Conservation (phyloP, 2,113 vertebrate genomes). For the Tetraodon nigroviridis region DNA sequence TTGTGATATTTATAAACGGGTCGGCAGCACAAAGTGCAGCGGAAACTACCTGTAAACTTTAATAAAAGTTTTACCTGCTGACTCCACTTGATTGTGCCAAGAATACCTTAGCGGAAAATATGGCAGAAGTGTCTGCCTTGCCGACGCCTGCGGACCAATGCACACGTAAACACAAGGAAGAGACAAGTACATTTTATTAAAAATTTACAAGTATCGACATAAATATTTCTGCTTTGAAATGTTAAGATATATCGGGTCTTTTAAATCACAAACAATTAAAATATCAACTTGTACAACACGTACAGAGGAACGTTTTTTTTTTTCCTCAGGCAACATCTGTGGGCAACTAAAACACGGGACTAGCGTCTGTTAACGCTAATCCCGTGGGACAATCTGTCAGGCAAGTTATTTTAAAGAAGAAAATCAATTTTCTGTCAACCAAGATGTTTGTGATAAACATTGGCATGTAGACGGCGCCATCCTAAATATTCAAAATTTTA, state of each 20-base stretch:
- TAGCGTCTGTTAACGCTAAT: no score
- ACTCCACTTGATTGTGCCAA: conserved; percentile 20
- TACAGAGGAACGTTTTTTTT: conserved; percentile 14
- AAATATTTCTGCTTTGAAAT: fast-evolving
- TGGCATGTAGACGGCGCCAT: no score
- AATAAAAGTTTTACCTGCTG: conserved; percentile 57
- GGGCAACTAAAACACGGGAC: conserved; percentile 18
- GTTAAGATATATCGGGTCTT: fast-evolving
- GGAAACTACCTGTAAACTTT: background rate
- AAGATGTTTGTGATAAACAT: no score
- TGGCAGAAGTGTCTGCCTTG: conserved; percentile 28
- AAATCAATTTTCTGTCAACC: no score
- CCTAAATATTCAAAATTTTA: no score
- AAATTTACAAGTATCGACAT: fast-evolving
- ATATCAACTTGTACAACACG: background rate
- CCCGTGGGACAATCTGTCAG: background rate
- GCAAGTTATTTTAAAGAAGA: background rate
- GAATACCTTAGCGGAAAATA: conserved; percentile 45
- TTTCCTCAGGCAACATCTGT: conserved; percentile 46
- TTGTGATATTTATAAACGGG: background rate
- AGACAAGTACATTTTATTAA: background rate
- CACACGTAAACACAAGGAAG: conserved; percentile 36
- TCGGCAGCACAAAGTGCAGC: background rate
- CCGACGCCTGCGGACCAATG: conserved; percentile 33
- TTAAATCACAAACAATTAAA: fast-evolving